Conservation (phyloP, 2,888 invertebrate genomes). For the Lasioglossum calceatum region DNA sequence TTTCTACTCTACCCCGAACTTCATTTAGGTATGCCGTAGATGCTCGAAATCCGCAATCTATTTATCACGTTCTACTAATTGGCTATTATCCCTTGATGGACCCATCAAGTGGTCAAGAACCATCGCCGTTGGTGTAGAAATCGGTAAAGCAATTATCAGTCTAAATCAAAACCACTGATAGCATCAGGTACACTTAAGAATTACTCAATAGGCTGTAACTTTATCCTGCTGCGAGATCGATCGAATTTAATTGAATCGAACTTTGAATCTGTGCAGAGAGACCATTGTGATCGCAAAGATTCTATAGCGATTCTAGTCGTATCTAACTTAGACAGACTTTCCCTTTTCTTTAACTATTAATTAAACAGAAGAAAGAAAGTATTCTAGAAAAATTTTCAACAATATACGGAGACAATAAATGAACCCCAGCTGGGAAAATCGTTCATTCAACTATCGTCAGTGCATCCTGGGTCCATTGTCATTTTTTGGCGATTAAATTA, state of each 20-base stretch:
- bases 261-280: background rate
- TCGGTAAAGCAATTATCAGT: background rate
- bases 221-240: background rate
- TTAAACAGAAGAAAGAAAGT: background rate
- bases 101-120: background rate
- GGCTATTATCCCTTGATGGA: conserved; percentile 1
- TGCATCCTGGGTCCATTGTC: too few species aligned
- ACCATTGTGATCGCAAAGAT: background rate
- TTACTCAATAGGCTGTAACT: background rate
- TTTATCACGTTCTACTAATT: background rate
- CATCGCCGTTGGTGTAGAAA: background rate
- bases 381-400: background rate
- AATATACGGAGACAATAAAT: background rate
- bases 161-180: background rate
- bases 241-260: background rate
- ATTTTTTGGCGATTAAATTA: too few species aligned
- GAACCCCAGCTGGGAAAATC: too few species aligned
- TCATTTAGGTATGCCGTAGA: background rate
- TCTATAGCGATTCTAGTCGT: background rate
- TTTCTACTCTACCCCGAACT: background rate
- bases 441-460: too few species aligned
- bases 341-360: background rate
- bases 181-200: too few species aligned
- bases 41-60: background rate
- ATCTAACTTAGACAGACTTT: background rate